phyloP scores from a whole-genome alignment of 2,113 vertebrate genomes.

The Semnornis frantzii region DNA sequence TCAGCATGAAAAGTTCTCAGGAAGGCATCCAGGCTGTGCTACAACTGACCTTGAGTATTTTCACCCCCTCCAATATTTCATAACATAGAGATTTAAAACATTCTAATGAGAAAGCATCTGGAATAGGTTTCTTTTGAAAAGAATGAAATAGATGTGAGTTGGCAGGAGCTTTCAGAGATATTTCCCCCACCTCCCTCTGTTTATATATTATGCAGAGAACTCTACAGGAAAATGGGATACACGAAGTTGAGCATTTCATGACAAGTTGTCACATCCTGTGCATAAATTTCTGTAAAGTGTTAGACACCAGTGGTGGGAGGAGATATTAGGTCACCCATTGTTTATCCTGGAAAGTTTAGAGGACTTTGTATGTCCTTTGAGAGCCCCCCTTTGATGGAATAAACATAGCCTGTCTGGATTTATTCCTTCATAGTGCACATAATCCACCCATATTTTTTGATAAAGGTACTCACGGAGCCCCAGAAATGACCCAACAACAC shows the following conservation, averaged over 20 bases:
- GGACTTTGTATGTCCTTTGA: constrained; percentile 25
- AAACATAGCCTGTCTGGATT: constrained; percentile 4
- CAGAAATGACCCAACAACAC: not conserved
- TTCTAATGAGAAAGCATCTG: constrained; percentile 52
- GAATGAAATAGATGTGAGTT: constrained; percentile 57
- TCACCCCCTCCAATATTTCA: not conserved
- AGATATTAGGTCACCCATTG: constrained; percentile 41
- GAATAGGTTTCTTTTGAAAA: constrained; percentile 54
- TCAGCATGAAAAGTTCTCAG: not conserved
- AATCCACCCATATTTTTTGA: not conserved
- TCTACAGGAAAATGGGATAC: constrained; percentile 52
- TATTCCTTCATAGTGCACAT: not conserved
- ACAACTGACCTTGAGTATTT: not conserved
- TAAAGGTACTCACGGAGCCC: not conserved
- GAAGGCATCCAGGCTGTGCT: not conserved
- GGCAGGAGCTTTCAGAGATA: constrained; percentile 60
- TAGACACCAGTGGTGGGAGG: constrained; percentile 40
- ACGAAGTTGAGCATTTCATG: constrained; percentile 54
- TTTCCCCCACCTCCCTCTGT: constrained; percentile 37
- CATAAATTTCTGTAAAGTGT: constrained; percentile 57
- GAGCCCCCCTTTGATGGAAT: not conserved
- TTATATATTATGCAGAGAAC: constrained; percentile 60
- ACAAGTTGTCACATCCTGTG: constrained; percentile 63
- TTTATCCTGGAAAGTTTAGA: constrained; percentile 35
- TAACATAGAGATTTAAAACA: not conserved